These are phyloP conservation scores for Falco rusticolus DNA, from an alignment of 2,797 vertebrate genomes.

Conservation along the genomic window DNA sequence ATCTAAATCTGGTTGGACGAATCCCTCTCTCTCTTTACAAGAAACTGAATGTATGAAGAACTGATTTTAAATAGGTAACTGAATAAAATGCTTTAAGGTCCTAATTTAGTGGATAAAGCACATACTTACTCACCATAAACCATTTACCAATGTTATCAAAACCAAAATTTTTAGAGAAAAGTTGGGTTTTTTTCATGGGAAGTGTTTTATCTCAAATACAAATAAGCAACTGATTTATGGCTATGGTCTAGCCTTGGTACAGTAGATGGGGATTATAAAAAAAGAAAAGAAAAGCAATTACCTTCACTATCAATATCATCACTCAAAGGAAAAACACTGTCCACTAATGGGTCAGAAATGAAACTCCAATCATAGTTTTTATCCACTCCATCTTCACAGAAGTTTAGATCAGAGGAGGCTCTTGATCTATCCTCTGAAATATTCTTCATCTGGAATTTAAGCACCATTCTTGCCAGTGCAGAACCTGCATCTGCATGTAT, in stretches of 20 bases:
- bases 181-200: not conserved
- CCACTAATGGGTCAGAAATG: slow-evolving; percentile 80
- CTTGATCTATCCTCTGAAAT: slow-evolving; percentile 54
- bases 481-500: slow-evolving; percentile 81
- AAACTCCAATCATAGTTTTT: slow-evolving; percentile 85
- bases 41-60: not conserved
- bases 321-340: slow-evolving; percentile 76
- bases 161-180: not conserved
- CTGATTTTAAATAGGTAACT: not conserved
- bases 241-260: not conserved
- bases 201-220: not conserved
- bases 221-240: not conserved
- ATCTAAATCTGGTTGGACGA: not conserved
- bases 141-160: not conserved
- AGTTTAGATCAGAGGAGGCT: slow-evolving; percentile 69
- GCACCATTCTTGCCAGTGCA: slow-evolving; percentile 84
- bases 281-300: slow-evolving; percentile 44
- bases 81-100: not conserved
- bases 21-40: not conserved
- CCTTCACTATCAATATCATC: slow-evolving; percentile 92
- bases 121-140: not conserved
- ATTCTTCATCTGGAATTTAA: slow-evolving; percentile 82
- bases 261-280: not conserved
- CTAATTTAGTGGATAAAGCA: not conserved
- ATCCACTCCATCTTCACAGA: slow-evolving; percentile 83